phyloP scores from a whole-genome alignment of 2,797 vertebrate genomes.

The Chrosomus eos region DNA sequence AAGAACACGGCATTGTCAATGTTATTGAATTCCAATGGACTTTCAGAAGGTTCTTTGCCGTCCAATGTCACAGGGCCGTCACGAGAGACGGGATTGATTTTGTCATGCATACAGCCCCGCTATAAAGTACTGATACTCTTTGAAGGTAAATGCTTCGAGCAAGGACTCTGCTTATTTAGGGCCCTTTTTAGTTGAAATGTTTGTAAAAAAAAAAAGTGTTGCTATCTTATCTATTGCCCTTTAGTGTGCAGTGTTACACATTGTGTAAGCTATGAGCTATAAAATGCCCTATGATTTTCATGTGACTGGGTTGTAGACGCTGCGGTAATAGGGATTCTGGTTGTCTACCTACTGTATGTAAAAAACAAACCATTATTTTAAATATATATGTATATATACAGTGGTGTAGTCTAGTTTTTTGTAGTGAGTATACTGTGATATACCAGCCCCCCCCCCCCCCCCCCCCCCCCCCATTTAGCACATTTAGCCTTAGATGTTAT shows the following conservation, averaged over 20 bases:
- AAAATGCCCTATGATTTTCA: constrained; percentile 14
- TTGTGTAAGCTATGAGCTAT: neutral
- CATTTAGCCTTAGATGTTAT: no score
- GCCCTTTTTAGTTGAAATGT: neutral
- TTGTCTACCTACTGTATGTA: no score
- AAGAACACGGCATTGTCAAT: constrained; percentile 74
- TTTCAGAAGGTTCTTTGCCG: constrained; percentile 60
- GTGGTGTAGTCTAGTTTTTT: no score
- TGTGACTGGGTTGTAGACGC: no score
- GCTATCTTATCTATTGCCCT: constrained; percentile 22
- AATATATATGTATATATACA: no score
- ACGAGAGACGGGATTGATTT: constrained; percentile 64
- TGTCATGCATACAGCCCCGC: constrained; percentile 59
- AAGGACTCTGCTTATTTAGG: constrained; percentile 21
- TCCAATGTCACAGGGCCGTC: constrained; percentile 55
- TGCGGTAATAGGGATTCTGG: no score
- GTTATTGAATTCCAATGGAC: constrained; percentile 76
- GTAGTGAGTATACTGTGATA: no score
- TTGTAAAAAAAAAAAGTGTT: neutral
- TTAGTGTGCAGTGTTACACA: constrained; percentile 8
- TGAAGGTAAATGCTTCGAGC: constrained; percentile 41
- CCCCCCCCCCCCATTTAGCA: no score
- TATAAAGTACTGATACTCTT: constrained; percentile 39
- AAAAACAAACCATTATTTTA: no score
- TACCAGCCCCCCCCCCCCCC: no score